phyloP scores from a whole-genome alignment of 2,888 invertebrate species.

The Heterodera filipjevi region DNA sequence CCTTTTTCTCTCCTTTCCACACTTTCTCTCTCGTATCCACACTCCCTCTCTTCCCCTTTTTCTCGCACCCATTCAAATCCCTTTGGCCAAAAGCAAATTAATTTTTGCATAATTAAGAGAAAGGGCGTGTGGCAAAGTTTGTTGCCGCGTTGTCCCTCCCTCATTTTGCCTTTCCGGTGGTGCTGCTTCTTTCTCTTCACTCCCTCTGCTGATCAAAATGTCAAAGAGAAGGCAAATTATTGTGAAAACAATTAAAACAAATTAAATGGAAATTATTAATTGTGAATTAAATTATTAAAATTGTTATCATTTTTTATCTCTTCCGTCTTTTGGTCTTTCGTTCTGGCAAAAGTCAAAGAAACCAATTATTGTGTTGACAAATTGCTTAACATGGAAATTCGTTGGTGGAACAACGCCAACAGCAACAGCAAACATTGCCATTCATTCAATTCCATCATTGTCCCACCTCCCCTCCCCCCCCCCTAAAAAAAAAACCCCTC shows the following conservation, averaged over 20 bases:
- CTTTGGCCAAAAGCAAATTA: background rate
- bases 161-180: background rate
- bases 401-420: background rate
- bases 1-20: background rate
- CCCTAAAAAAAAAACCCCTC: no score
- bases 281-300: no score
- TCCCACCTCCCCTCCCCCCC: background rate
- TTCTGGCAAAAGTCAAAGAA: background rate
- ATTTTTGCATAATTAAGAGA: constrained; percentile 8
- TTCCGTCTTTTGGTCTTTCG: background rate
- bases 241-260: no score
- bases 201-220: background rate
- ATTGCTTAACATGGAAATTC: background rate
- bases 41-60: background rate
- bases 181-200: background rate
- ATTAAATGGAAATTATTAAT: no score
- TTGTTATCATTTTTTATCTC: background rate
- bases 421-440: background rate
- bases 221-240: no score
- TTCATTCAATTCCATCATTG: background rate
- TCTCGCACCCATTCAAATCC: background rate
- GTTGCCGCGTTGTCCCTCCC: background rate
- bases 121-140: constrained; percentile 5
- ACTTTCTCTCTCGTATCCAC: background rate
- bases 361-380: background rate